A percentile compares a stretch with the other conserved stretches of the same genome.
Evolutionary conservation across 2,113 vertebrate species (phyloP).

Genomic region (Dipodomys spectabilis): DNA sequence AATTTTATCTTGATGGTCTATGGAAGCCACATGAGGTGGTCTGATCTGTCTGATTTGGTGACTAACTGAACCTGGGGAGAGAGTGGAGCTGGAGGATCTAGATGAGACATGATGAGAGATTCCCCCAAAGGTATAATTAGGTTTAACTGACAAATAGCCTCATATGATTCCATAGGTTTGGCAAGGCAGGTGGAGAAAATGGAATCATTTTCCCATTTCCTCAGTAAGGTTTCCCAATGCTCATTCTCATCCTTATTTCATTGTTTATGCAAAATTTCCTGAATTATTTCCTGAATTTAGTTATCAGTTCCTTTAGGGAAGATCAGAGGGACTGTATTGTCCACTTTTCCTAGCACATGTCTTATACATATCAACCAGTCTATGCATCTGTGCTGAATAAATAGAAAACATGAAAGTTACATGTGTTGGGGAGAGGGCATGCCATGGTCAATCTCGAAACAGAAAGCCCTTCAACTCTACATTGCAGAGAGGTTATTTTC

Average conservation of each 20-base stretch:
- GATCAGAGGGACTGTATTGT: neutral
- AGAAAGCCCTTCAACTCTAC: neutral
- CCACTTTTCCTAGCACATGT: neutral
- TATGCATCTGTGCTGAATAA: neutral
- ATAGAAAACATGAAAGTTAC: neutral
- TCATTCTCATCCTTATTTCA: neutral
- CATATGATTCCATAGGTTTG: neutral
- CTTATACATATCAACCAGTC: neutral
- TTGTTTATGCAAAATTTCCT: neutral
- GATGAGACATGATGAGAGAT: neutral
- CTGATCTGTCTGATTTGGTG: neutral
- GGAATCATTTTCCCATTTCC: neutral
- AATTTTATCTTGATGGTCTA: neutral
- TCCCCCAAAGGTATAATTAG: neutral
- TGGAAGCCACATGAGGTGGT: neutral
- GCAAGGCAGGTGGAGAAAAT: neutral
- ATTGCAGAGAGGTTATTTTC: neutral
- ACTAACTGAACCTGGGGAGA: neutral
- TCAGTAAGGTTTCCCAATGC: neutral
- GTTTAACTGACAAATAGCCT: neutral
- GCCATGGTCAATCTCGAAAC: neutral
- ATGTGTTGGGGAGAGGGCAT: neutral
- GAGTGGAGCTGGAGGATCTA: neutral
- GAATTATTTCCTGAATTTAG: neutral
- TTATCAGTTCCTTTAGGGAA: neutral